Evolutionary conservation across 2,888 invertebrate species (phyloP), one percentile per base, ranked within the genome.

Genomic region (Lissonota sp.): DNA sequence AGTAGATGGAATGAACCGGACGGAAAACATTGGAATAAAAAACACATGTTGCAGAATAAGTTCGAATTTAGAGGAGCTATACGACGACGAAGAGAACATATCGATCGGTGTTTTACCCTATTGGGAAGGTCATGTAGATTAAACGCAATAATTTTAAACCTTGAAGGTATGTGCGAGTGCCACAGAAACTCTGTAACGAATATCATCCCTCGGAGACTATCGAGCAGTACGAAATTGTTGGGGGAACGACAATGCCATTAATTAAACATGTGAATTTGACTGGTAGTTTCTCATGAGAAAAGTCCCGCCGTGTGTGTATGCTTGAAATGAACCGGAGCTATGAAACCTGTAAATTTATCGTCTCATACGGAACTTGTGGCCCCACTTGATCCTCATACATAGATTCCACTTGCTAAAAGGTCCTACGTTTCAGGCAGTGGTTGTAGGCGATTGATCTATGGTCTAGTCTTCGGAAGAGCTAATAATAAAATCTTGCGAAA

Each of bases 341-440:
- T 63, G 75, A 76, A 53, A 39, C 75, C 40, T 72, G 66, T 60
- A 62, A 76, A 80, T 76, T 62, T 62, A 80, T 71, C 39, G 75
- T 76, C 46, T 10, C 26, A 58, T 53, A 42, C 53, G 57, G 63
- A 53, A 42, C 67, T 80, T 39, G 40, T 40, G 70, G 53, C 26
- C 26, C 46, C 70, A 66, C 64, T 46, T 58, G 63, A 64, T 69
- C 64, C 44, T 10, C 49, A 39, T 55, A 26, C 51, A 42, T 79
- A 40, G 49, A 55, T 49, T 12, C 14, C 70, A 46, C 10, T 53
- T 16, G n/a, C 6, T 57, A 55, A 44, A 40, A 16, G n/a, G 4
- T 37, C 26, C 64, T 42, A 5, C 40, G 40, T 51, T 51, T 37
- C 26, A 26, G 26, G 26, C 26, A 26, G 3, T 26, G 26, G 26